Percentiles rank a stretch among this genome's conserved stretches.
These are phyloP conservation scores for Drosophila quasianomalipes DNA, from an alignment of 2,888 invertebrate genomes.

Conservation along the genomic window DNA sequence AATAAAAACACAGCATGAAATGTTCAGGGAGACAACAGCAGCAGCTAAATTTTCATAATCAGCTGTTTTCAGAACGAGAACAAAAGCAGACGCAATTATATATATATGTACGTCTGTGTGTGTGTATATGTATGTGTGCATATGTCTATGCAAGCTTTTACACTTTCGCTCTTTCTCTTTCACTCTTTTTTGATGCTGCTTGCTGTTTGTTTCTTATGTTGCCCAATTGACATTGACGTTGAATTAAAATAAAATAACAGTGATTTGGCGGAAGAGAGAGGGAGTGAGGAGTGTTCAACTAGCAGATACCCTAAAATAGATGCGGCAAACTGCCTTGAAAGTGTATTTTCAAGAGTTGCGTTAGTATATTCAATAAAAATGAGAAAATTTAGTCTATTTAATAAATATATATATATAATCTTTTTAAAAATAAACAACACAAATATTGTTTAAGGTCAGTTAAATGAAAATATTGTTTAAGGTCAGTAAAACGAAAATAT, in stretches of 20 bases:
- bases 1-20: conserved; percentile 31
- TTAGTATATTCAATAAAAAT: background rate
- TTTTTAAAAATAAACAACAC: background rate
- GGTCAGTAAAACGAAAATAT: background rate
- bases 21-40: background rate
- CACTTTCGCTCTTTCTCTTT: conserved; percentile 2
- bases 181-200: background rate
- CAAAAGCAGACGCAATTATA: conserved; percentile 2
- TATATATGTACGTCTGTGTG: background rate
- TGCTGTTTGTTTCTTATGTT: conserved; percentile 27
- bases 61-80: conserved; percentile 39
- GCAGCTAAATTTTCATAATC: conserved; percentile 40
- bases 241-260: background rate
- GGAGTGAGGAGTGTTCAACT: background rate
- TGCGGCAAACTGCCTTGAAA: background rate
- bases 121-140: background rate
- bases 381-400: background rate
- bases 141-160: background rate
- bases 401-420: background rate
- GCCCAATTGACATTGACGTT: conserved; percentile 26
- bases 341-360: background rate
- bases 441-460: background rate
- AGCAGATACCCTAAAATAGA: background rate
- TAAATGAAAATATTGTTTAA: background rate
- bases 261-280: background rate